phyloP scores from a whole-genome alignment of 2,888 invertebrate genomes.

The Drosophila affinis region DNA sequence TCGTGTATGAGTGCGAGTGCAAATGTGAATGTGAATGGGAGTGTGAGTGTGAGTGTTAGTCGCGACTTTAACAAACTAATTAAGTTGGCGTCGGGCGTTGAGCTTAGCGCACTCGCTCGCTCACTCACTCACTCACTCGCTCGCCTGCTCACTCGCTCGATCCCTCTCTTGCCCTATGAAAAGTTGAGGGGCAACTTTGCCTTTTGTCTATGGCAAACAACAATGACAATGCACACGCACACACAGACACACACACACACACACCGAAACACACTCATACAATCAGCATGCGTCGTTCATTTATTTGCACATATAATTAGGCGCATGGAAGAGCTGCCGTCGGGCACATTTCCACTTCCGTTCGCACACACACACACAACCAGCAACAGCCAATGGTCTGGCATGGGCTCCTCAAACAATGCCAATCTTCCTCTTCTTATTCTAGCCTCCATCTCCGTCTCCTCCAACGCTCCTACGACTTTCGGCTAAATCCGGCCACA shows the following conservation, averaged over 20 bases:
- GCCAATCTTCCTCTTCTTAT: not conserved
- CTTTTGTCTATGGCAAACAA: constrained; percentile 33
- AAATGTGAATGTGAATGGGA: not conserved
- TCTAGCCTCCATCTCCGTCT: not conserved
- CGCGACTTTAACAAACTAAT: constrained; percentile 45
- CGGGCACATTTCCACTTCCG: constrained; percentile 68
- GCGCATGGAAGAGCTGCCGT: constrained; percentile 66
- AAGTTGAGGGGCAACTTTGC: constrained; percentile 16
- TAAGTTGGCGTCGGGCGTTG: constrained; percentile 36
- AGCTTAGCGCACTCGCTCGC: constrained; percentile 33
- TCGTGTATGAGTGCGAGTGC: constrained; percentile 8
- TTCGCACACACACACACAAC: constrained; percentile 23
- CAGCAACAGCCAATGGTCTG: no score
- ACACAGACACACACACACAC: constrained; percentile 18
- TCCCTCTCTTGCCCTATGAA: constrained; percentile 4
- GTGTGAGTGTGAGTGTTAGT: constrained; percentile 17
- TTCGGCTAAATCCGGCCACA: constrained; percentile 31
- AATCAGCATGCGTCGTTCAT: constrained; percentile 70
- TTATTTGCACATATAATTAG: constrained; percentile 80
- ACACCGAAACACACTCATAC: constrained; percentile 48
- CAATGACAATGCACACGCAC: constrained; percentile 22
- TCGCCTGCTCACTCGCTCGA: not conserved
- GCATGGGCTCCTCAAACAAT: not conserved
- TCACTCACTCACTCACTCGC: not conserved
- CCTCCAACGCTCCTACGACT: not conserved